phyloP scores from a whole-genome alignment of 2,797 vertebrate genomes.

The Phrynocephalus guinanensis region DNA sequence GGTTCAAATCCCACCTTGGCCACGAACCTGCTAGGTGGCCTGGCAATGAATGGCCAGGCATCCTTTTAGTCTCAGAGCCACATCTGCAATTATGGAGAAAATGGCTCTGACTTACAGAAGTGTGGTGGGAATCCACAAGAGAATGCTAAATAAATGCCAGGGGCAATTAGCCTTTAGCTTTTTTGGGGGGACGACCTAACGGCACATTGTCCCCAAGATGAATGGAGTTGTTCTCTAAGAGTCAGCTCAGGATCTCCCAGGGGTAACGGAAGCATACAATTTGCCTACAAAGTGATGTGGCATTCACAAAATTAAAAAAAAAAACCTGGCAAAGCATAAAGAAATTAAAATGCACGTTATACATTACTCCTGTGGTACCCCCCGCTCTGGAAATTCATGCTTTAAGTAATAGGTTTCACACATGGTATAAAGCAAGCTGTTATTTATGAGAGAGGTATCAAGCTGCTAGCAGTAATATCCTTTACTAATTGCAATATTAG shows the following conservation, averaged over 20 bases:
- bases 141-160: not conserved
- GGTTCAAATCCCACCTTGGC: not conserved
- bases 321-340: not conserved
- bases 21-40: not conserved
- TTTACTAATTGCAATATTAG: constrained; percentile 7
- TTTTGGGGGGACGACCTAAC: not conserved
- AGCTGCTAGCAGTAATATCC: not conserved
- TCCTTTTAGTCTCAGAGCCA: no score
- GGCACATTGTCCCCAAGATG: not conserved
- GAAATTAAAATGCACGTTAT: not conserved
- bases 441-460: constrained; percentile 40
- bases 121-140: not conserved
- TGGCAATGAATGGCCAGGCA: not conserved
- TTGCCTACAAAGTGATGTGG: not conserved
- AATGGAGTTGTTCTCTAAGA: not conserved
- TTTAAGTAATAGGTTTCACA: constrained; percentile 19
- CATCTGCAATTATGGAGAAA: no score
- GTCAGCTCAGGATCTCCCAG: not conserved
- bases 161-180: not conserved
- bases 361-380: not conserved
- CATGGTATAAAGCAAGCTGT: constrained; percentile 43
- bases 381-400: constrained; percentile 13
- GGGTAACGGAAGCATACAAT: constrained; percentile 7
- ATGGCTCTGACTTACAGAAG: not conserved
- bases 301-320: not conserved